Base-by-base conservation (phyloP, 2,113 vertebrate genomes). In the Pteronura brasiliensis region DNA sequence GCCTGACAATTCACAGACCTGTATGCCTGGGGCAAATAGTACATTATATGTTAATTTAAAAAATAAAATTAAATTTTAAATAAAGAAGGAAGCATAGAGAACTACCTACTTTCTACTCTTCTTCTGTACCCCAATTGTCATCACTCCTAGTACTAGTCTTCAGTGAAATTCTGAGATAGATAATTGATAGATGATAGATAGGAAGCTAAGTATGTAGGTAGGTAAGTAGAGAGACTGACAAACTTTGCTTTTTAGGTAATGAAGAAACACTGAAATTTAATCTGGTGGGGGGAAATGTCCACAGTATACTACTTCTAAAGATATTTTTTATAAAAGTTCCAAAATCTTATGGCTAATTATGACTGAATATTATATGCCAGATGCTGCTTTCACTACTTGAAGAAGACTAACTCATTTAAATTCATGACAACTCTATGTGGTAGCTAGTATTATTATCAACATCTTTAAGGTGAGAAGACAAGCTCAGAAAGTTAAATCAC, bases 301-400 rank as follows among this genome's bases (percentile, higher is more conserved):
- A 4, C 18, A 42, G 27, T 52, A 27, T 71, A 86, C 47, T 69
- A 81, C 67, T 81, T 84, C 11, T n/a, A 63, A 97, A 95, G 29
- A 6, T 12, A 13, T 74, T 31, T 92, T 74, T 74, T 39, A 39
- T 25, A 72, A 67, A 67, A 67, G 7, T 15, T 67, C 9, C 13
- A 57, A 72, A 82, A 63, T 71, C 17, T 39, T 81, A 14, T 31
- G 59, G 23, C 11, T 94, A 94, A 94, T 92, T 92, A 89, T 3
- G 13, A 39, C 25, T 77, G 29, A 49, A 34, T 55, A 69, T 61
- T 88, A 27, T 57, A 59, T 65, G 29, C 15, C 81, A 89, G 71
- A 57, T 23, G 7, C 67, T 23, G 10, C 65, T 71, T 55, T 52
- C 57, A 61, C 69, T 20, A 49, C 14, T 39, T 3, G 67, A 18